Base-by-base conservation (phyloP, 2,888 invertebrate species). In the Caenorhabditis imperialis region DNA sequence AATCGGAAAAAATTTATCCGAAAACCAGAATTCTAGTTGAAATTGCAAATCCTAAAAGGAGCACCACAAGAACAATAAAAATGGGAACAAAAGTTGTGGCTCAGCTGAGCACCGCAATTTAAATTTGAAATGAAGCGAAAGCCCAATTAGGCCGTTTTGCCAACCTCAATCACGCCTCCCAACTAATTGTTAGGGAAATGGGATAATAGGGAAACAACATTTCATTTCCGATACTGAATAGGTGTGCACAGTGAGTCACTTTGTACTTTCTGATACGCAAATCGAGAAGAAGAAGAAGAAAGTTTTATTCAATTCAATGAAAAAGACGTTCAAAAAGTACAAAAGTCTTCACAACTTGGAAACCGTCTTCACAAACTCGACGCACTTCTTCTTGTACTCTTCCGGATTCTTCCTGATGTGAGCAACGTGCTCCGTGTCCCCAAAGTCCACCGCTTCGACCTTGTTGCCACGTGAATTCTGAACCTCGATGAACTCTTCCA, bases 391-490 rank as follows among this genome's bases (percentile, higher is more conserved):
- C 12, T 55, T 55, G 47, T 78, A 78, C n/a, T 33, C 14, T 30
- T 62, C 62, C 1, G 78, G 70, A 10, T 69, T 20, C 2, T 27
- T 38, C 10, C 60, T 37, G 30, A 67, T 63, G 35, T 76, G 75
- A 3, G 67, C 65, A n/a, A 76, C 73, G 38, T 78, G 78, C 3
- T 69, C 67, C 10, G 78, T 63, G 5, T 67, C 60, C n/a, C 65
- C 61, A 14, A 78, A 63, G n/a, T 71, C 55, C 8, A 73, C 42
- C 10, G 53, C 16, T 14, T 70, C 42, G 8, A 79, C 71, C 12
- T 67, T 55, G 22, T 57, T 53, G 33, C 69, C 74, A 37, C 62
- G 27, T 0, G 37, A 42, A 27, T 48, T 50, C 35, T 79, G 76
- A 4, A 48, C 44, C 18, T 67, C 58, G 10, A 71, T 61, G 45